phyloP scores from a whole-genome alignment of 53 echinoderm and acorn worm genomes.

The Crossaster papposus region DNA sequence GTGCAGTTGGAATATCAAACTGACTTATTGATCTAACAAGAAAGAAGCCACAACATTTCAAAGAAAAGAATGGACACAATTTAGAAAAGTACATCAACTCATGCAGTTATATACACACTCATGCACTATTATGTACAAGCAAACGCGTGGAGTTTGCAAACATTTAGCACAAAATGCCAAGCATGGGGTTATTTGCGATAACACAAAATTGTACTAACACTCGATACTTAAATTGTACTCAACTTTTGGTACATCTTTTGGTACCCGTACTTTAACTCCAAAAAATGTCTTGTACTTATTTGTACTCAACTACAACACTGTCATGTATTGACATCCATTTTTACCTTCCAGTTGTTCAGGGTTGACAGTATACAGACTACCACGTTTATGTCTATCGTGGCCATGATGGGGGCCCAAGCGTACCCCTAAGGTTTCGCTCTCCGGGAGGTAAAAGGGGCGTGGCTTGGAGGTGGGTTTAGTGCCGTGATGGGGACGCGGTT shows the following conservation, averaged over 20 bases:
- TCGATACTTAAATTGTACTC: too few species aligned
- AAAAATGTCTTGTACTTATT: too few species aligned
- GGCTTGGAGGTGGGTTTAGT: not conserved
- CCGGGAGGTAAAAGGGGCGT: not conserved
- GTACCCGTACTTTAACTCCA: too few species aligned
- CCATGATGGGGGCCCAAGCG: not conserved
- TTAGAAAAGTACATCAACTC: not conserved
- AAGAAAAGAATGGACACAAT: not conserved
- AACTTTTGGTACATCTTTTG: too few species aligned
- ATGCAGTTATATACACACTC: not conserved
- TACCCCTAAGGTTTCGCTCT: not conserved
- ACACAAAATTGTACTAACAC: too few species aligned
- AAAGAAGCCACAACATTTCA: not conserved
- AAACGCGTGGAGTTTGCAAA: not conserved
- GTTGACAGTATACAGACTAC: conserved; percentile 25
- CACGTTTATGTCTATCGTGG: conserved; percentile 21
- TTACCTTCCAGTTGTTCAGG: conserved; percentile 54
- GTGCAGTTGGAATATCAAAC: too few species aligned
- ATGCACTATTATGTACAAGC: not conserved
- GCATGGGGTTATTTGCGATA: too few species aligned
- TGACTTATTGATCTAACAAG: too few species aligned
- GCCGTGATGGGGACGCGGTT: conserved; percentile 23
- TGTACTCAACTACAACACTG: too few species aligned
- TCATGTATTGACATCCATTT: too few species aligned
- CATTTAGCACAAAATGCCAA: too few species aligned